Percentiles rank a stretch among this genome's conserved stretches.
phyloP scores from a whole-genome alignment of 2,797 vertebrate genomes.

The Micromesistius poutassou region DNA sequence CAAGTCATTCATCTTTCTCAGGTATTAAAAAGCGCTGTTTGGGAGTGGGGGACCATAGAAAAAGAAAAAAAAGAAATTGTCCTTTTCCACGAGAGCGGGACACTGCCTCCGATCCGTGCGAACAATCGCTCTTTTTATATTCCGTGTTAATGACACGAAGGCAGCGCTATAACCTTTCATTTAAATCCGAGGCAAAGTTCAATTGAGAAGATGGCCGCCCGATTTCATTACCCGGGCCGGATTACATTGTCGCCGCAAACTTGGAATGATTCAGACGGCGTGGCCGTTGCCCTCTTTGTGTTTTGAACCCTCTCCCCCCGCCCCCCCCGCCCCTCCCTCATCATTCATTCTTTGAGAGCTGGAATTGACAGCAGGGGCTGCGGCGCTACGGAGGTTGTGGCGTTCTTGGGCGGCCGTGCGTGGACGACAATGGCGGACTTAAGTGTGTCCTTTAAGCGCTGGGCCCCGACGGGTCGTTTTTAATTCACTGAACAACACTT shows the following conservation, averaged over 20 bases:
- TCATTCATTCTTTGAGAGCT: background rate
- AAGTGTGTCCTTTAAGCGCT: conserved; percentile 63
- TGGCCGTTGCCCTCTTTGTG: conserved; percentile 12
- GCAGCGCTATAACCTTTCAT: conserved; percentile 68
- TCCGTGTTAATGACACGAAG: conserved; percentile 66
- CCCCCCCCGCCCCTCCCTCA: too few species aligned
- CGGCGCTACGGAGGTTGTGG: conserved; percentile 31
- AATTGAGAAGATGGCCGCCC: conserved; percentile 60
- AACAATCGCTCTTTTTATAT: conserved; percentile 75
- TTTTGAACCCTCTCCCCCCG: too few species aligned
- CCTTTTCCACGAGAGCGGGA: conserved; percentile 66
- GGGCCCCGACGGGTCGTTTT: conserved; percentile 50
- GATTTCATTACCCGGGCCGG: conserved; percentile 57
- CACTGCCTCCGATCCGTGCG: conserved; percentile 65
- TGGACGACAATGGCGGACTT: conserved; percentile 45
- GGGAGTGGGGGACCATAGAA: conserved; percentile 34
- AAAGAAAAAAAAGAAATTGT: conserved; percentile 48
- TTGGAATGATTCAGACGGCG: conserved; percentile 60
- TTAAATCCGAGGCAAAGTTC: conserved; percentile 77
- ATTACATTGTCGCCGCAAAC: conserved; percentile 55
- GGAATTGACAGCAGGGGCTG: background rate
- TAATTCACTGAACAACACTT: conserved; percentile 52
- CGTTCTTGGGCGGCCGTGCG: conserved; percentile 39
- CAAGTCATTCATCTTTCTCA: conserved; percentile 72
- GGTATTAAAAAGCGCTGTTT: conserved; percentile 63